Conservation (phyloP, 2,888 invertebrate species). For the Nymphalis c-album region DNA sequence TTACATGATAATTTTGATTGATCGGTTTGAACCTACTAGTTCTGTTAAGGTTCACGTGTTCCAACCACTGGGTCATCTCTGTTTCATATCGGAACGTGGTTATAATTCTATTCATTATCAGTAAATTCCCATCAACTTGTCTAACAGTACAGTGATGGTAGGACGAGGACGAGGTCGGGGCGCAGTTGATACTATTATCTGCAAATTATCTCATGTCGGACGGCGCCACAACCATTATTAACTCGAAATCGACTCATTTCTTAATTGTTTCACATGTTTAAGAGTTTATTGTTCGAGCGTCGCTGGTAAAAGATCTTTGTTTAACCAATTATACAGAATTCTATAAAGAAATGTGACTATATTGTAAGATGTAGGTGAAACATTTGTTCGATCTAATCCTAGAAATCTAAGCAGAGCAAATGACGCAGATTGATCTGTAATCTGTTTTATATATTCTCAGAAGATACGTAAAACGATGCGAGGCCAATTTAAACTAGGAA, state of each 20-base stretch:
- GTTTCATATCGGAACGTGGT: neutral
- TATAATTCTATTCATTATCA: neutral
- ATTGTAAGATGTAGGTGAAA: neutral
- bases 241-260: constrained; percentile 53
- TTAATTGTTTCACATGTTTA: constrained; percentile 52
- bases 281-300: constrained; percentile 3
- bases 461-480: constrained; percentile 4
- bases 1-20: no score
- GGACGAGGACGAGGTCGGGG: constrained; percentile 35
- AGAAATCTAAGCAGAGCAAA: neutral
- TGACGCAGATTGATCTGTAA: neutral
- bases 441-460: neutral
- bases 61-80: no score
- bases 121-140: constrained; percentile 1
- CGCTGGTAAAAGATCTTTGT: neutral
- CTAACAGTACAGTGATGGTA: constrained; percentile 8
- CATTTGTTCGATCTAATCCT: constrained; percentile 1
- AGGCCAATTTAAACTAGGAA: constrained; percentile 7
- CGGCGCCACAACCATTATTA: constrained; percentile 59
- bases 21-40: no score
- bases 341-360: neutral
- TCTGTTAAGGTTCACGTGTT: no score
- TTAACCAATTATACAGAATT: neutral
- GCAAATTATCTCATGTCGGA: constrained; percentile 52
- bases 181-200: constrained; percentile 55